Base-by-base conservation (phyloP, 2,888 invertebrate genomes). In the Caenorhabditis sp. region DNA sequence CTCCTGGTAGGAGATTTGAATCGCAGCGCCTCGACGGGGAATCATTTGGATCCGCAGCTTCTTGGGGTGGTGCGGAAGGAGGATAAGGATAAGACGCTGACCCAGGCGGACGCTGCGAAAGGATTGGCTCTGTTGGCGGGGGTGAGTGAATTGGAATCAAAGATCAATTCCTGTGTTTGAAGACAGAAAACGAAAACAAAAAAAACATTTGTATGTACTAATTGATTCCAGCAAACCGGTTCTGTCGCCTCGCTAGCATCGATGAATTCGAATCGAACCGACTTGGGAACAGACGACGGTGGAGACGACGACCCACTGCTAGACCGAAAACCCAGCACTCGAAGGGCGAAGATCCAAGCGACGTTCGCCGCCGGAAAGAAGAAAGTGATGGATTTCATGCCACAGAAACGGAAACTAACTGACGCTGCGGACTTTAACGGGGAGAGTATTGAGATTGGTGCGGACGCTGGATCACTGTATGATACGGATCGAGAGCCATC, bases 291-390 rank as follows among this genome's bases (percentile, higher is more conserved):
- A 2, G 82, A 82, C 41, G 82, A 84, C 26, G 47, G 44, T 19
- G 79, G 49, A 22, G 74, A 80, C 28, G 84, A 84, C 14, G 80
- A 74, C 4, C 41, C 47, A 19, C 47, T 19, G 47, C 47, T 85
- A 1, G 79, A 68, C 22, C 31, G 86, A 49, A 82, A 85, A 31
- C 26, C 82, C 4, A 84, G 84, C 31, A 84, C 85, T 1, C 26
- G 85, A 35, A 58, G 68, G 44, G 64, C 74, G 0, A 83, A 83
- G 19, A 74, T 87, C 41, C 81, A 87, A 69, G 86, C 84, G 14
- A 81, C 87, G 0, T 75, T 86, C 5, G 84, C 82, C 8, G 87
- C 87, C n/a, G 87, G 87, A 22, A 87, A 87, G 63, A 80, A 81
- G 70, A 77, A 77, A 58, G 79, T 87, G 41, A 49, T 87, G 12